These are phyloP conservation scores for Gallinago media DNA, from an alignment of 2,113 vertebrate species.

Conservation along the genomic window DNA sequence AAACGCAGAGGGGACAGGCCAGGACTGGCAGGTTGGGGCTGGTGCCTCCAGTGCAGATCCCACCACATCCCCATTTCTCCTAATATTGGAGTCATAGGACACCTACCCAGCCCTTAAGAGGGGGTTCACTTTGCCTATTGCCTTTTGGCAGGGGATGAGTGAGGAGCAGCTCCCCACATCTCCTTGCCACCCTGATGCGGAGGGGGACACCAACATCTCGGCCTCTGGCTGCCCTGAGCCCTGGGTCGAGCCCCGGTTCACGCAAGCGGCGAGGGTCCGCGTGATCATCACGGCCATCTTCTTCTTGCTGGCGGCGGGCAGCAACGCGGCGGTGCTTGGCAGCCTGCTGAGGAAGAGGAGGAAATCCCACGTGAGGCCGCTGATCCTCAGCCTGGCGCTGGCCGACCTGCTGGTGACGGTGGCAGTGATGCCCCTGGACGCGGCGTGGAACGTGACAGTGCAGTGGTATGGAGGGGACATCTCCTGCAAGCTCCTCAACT, in stretches of 20 bases:
- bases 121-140: neutral
- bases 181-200: accelerated
- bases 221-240: neutral
- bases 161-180: neutral
- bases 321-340: conserved; percentile 53
- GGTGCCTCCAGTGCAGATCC: neutral
- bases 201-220: neutral
- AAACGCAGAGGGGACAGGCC: neutral
- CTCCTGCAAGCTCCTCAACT: conserved; percentile 83
- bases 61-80: neutral
- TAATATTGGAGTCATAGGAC: neutral
- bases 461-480: conserved; percentile 85
- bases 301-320: conserved; percentile 58
- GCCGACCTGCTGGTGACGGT: conserved; percentile 84
- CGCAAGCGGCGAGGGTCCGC: neutral
- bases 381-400: conserved; percentile 81
- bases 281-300: conserved; percentile 64
- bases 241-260: conserved; percentile 68
- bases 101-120: neutral
- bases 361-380: conserved; percentile 78
- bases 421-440: conserved; percentile 85
- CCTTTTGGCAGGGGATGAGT: neutral
- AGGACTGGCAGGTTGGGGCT: neutral
- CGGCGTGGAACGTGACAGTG: conserved; percentile 83
- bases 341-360: conserved; percentile 71